Evolutionary conservation across 1,140 invertebrate genomes (phyloP).

Genomic region (Drosophila takahashii): DNA sequence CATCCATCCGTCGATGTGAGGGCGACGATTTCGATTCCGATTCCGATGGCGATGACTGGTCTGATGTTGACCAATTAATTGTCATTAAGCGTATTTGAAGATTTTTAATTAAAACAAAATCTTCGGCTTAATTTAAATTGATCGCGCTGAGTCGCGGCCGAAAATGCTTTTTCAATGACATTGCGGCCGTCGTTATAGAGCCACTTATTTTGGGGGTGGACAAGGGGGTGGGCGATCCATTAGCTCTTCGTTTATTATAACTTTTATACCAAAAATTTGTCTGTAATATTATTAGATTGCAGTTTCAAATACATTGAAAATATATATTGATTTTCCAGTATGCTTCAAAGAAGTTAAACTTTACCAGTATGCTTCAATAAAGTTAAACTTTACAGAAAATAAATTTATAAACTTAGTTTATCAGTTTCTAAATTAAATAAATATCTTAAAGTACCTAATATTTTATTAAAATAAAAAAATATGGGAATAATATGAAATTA

Average conservation of each 20-base stretch:
- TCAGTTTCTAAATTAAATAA: too few species aligned
- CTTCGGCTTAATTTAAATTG: conserved; percentile 81
- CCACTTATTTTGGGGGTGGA: conserved; percentile 1
- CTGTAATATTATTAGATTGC: too few species aligned
- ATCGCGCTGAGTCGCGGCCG: conserved; percentile 47
- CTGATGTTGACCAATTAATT: conserved; percentile 78
- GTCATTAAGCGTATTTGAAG: conserved; percentile 82
- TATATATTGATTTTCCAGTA: too few species aligned
- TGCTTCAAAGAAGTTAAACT: too few species aligned
- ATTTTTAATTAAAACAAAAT: conserved; percentile 83
- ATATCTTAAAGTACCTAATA: too few species aligned
- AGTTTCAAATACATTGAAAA: too few species aligned
- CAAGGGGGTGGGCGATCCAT: conserved; percentile 1
- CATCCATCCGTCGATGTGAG: conserved; percentile 27
- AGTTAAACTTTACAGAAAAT: too few species aligned
- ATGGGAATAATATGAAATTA: too few species aligned
- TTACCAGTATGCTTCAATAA: too few species aligned
- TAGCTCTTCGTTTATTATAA: neutral
- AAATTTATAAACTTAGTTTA: too few species aligned
- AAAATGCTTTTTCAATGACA: conserved; percentile 62
- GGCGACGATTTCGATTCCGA: conserved; percentile 42
- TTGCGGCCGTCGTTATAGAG: conserved; percentile 30
- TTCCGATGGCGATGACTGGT: conserved; percentile 38
- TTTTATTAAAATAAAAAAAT: too few species aligned
- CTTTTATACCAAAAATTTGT: too few species aligned